Base-by-base conservation (phyloP, 1,140 invertebrate species). In the Lepidostoma basale region DNA sequence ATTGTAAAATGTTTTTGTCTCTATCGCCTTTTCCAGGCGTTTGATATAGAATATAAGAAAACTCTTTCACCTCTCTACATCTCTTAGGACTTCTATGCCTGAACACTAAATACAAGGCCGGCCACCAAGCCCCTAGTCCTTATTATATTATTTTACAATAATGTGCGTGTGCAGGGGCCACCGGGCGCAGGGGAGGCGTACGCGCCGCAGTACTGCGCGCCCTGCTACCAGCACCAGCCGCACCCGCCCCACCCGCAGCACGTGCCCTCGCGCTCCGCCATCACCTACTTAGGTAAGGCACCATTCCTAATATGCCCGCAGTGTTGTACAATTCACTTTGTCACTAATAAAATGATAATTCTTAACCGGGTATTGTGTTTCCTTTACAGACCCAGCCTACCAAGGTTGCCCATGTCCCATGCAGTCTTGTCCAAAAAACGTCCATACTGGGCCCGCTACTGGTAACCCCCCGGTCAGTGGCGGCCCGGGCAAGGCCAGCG, bases 391-490 rank as follows among this genome's bases (percentile, higher is more conserved):
- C 79, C 74, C 80, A 78, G 78, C 85, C 76, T 86, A 86, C 76
- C 88, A 89, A 76, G 85, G 87, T 83, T 93, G 91, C 83, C 91
- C 91, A 75, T 93, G 92, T 86, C 92, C 91, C 83, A 88, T 92
- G 86, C 91, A 92, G 84, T 88, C 91, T 85, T 94, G 91, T 94
- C 91, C 92, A 95, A 95, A 94, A 95, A 95, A 95, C 92, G 92
- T 91, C 89, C 90, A 89, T 94, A 93, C 92, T 94, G 92, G 92
- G 88, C 92, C 92, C 91, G 92, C 92, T 94, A 93, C 92, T 93
- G 92, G 92, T 92, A 90, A 87, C 78, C 79, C 81, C 79, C 81
- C 81, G 62, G 73, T 79, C 74, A 77, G 80, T 82, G 78, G 78
- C 76, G 81, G 81, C 79, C 81, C 81, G 68, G 76, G 42, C 44